Evolutionary conservation across 2,888 invertebrate species (phyloP), one percentile per base, ranked within the genome.

Genomic region (Dasypogon diadema): DNA sequence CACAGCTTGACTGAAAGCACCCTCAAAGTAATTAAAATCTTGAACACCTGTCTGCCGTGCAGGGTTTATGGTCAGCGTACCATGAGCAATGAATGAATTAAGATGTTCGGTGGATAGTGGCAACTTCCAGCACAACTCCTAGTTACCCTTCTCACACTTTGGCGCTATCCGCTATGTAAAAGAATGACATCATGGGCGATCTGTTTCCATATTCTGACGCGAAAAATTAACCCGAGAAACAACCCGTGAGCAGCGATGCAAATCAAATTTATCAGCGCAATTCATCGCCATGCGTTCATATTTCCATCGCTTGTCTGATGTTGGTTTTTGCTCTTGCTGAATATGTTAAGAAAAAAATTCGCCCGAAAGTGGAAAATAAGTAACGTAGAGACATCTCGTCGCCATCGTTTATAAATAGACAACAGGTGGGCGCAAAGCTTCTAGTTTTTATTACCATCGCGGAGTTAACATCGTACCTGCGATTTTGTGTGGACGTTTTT

Each of bases 21-120:
- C 63, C 74, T 74, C 51, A 12, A 46, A 60, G 63, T 74, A 63
- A 74, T 74, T 74, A 74, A 74, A 74, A 63, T 48, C 60, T 73
- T 46, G 60, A 74, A 72, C 60, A 60, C 74, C 63, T 60, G 74
- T 24, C 74, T 63, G 30, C 51, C 30, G 46, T 74, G 48, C 24
- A 63, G 70, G 70, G 70, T 54, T 70, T 70, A 70, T 74, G 58
- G 30, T 12, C 74, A 74, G 30, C 30, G 51, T 58, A 60, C 58
- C 63, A 58, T 56, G 75, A 65, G 56, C 56, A 54, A 56, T 70
- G 75, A 75, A 75, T 75, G 75, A 75, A 75, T 75, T 75, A 75
- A 75, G 75, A 75, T 68, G 75, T 46, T 30, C 58, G 75, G 54
- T 14, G 54, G 46, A 74, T 74, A 74, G 56, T 6, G 51, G 22